A percentile compares a stretch with the other conserved stretches of the same genome.
These are phyloP conservation scores for Pogonomyrmex barbatus DNA, from an alignment of 1,140 invertebrate genomes.

Conservation along the genomic window DNA sequence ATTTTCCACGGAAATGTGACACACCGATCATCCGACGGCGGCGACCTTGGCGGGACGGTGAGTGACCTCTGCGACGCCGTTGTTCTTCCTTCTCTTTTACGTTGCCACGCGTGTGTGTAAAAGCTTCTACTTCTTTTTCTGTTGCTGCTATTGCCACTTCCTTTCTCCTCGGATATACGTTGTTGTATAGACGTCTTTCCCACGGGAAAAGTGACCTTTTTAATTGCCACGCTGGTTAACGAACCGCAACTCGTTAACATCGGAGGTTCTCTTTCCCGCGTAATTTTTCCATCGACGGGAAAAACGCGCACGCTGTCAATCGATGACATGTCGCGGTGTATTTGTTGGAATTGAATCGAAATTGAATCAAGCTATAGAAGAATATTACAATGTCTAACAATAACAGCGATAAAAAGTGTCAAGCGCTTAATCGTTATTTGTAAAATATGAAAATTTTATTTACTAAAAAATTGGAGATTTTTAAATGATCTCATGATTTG, in stretches of 20 bases:
- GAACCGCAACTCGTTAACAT: constrained; percentile 30
- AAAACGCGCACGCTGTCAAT: constrained; percentile 55
- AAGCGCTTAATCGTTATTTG: not conserved
- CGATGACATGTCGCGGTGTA: constrained; percentile 22
- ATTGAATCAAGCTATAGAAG: not conserved
- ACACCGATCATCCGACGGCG: constrained; percentile 23
- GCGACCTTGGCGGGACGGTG: constrained; percentile 73
- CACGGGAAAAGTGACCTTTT: constrained; percentile 77
- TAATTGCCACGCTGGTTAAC: constrained; percentile 74
- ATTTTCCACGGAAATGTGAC: constrained; percentile 62
- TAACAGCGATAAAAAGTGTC: not conserved
- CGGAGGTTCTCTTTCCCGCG: not conserved
- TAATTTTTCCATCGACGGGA: not conserved
- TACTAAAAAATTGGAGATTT: not conserved
- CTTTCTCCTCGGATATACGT: not conserved
- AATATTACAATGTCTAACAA: not conserved
- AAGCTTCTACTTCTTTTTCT: constrained; percentile 7
- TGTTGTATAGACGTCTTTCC: constrained; percentile 64
- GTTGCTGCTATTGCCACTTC: not conserved
- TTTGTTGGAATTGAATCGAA: not conserved
- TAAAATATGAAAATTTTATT: not conserved
- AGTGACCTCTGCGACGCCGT: constrained; percentile 66
- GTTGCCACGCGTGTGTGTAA: constrained; percentile 14
- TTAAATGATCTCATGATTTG: not conserved
- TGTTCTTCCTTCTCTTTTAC: constrained; percentile 35